Evolutionary conservation across 2,888 invertebrate genomes (phyloP).

Genomic region (Proisotoma minuta): DNA sequence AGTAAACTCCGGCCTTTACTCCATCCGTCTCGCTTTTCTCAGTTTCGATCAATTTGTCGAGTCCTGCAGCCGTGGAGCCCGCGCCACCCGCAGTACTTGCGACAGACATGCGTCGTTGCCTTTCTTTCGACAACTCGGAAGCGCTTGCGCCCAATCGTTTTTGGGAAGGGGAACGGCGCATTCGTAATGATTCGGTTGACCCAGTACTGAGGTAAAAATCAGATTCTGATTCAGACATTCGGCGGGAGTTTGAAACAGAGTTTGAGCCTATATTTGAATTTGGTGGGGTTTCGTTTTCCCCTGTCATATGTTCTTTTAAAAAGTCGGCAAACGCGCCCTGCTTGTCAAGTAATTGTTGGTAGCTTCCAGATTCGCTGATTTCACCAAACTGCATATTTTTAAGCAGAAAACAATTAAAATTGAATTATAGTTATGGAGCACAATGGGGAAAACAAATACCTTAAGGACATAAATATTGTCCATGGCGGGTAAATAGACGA

Average conservation of each 20-base stretch:
- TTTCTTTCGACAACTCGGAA: no score
- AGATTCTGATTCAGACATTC: no score
- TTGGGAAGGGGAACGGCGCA: no score
- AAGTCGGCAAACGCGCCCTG: slow-evolving; percentile 67
- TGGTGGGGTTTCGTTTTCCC: slow-evolving; percentile 48
- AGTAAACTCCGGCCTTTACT: slow-evolving; percentile 54
- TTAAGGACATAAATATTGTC: slow-evolving; percentile 53
- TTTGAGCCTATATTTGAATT: no score
- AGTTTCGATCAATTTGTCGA: slow-evolving; percentile 52
- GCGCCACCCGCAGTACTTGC: no score
- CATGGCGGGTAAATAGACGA: slow-evolving; percentile 83
- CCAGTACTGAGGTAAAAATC: no score
- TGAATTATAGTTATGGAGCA: no score
- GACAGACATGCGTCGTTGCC: no score
- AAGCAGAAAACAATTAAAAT: no score
- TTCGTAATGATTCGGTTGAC: slow-evolving; percentile 1
- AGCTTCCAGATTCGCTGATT: slow-evolving; percentile 54
- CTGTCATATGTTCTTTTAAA: slow-evolving; percentile 58
- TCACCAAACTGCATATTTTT: slow-evolving; percentile 52
- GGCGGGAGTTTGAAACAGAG: no score
- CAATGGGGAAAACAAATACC: slow-evolving; percentile 3
- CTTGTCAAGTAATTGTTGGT: slow-evolving; percentile 53
- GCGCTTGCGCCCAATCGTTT: no score
- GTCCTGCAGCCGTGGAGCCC: background rate
- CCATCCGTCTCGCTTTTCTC: slow-evolving; percentile 54